Base-by-base conservation (phyloP, 2,888 invertebrate species). In the Agriopis marginaria region DNA sequence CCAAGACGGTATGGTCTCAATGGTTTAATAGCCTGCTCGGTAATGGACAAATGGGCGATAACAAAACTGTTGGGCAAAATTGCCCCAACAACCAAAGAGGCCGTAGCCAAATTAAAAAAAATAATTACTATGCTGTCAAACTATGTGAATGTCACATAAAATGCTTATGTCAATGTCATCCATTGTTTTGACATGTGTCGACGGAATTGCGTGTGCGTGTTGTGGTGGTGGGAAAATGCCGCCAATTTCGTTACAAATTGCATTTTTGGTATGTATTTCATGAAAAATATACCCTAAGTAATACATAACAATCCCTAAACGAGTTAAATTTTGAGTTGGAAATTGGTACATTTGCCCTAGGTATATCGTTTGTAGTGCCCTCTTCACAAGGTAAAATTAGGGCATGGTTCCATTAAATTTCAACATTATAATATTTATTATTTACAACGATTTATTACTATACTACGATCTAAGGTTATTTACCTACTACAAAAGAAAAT, bases 201-300 rank as follows among this genome's bases (percentile, higher is more conserved):
- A 64, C 32, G 0, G 32, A 32, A 23, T 4, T 32, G 32, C 65
- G 63, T 70, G 64, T 32, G 32, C 65, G 63, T 70, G 64, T 68
- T 61, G 63, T 56, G 51, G 55, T 51, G 63, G 51, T 70, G 51
- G 63, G 68, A 76, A 76, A 83, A 84, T 84, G 83, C 87, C 87
- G 87, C 87, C 86, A 87, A 86, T 82, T 83, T 82, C 69, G 77
- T 77, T 81, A 72, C 78, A 71, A 71, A 71, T 71, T 60, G 32
- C 11, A 59, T 66, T 64, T 68, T 63, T 66, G 82, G 85, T 85
- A 77, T 76, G 81, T 82, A 79, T 78, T 61, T 12, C 9, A 3
- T 32, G 8, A 64, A 63, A 59, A 59, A 1, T 42, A 6, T 5
- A 7, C 47, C 10, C 12, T 45, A 1, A 10, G 8, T 11, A 9